These are phyloP conservation scores for Apotomis turbidana DNA, from an alignment of 2,888 invertebrate species.

Conservation along the genomic window DNA sequence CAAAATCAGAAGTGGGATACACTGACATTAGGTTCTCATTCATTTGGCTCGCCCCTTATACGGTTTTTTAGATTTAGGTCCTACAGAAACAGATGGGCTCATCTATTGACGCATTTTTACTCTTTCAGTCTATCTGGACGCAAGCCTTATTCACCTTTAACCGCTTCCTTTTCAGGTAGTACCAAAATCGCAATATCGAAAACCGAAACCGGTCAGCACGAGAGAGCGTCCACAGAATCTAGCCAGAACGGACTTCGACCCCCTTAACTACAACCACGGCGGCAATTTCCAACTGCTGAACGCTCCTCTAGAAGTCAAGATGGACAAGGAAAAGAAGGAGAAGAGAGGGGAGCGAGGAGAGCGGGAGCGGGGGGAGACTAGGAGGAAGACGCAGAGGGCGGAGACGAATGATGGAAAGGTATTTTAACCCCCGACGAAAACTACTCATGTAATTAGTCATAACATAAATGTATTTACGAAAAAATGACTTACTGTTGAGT, in stretches of 20 bases:
- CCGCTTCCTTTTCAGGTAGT: conserved; percentile 58
- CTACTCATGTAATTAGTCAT: too few relatives aligned
- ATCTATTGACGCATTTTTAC: too few relatives aligned
- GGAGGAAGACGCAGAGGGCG: conserved; percentile 20
- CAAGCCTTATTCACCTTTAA: too few relatives aligned
- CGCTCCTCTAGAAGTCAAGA: conserved; percentile 59
- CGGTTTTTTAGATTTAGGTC: too few relatives aligned
- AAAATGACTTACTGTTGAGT: too few relatives aligned
- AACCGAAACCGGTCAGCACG: conserved; percentile 54
- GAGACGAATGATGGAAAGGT: conserved; percentile 59
- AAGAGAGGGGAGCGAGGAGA: conserved; percentile 47
- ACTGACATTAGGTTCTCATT: too few relatives aligned
- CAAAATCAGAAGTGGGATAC: too few relatives aligned
- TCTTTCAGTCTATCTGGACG: too few relatives aligned
- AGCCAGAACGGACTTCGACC: conserved; percentile 83
- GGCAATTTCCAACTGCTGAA: conserved; percentile 71
- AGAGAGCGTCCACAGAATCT: conserved; percentile 56
- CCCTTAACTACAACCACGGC: conserved; percentile 85
- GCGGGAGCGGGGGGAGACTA: neutral
- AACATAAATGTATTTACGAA: too few relatives aligned
- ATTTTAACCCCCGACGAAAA: too few relatives aligned
- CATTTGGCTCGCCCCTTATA: too few relatives aligned
- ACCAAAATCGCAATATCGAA: conserved; percentile 72
- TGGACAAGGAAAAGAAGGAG: conserved; percentile 62
- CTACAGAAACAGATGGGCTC: too few relatives aligned